Percentiles rank a stretch among this genome's conserved stretches.
These are phyloP conservation scores for Patella pellucida DNA, from an alignment of 2,888 invertebrate species.

Conservation along the genomic window DNA sequence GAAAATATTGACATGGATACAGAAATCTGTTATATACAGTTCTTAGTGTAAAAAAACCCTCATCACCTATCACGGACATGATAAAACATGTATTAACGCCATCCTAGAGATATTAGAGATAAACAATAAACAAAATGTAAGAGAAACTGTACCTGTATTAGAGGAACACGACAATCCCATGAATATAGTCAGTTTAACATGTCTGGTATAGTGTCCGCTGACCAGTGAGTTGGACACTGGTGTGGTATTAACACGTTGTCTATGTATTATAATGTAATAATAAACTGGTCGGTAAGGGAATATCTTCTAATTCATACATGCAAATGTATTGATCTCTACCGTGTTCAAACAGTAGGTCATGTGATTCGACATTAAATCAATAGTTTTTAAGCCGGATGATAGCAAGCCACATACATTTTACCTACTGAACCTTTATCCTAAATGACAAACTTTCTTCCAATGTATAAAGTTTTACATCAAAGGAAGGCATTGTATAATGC, in stretches of 20 bases:
- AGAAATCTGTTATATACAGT: too few relatives aligned
- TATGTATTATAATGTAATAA: neutral
- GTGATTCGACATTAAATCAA: constrained; percentile 14
- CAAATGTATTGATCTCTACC: neutral
- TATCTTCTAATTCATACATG: constrained; percentile 5
- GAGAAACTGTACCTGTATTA: constrained; percentile 21
- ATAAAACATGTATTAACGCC: too few relatives aligned
- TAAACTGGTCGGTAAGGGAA: neutral
- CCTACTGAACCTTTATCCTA: too few relatives aligned
- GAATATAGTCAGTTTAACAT: constrained; percentile 5
- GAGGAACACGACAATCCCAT: constrained; percentile 33
- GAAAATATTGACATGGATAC: too few relatives aligned
- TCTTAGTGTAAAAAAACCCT: too few relatives aligned
- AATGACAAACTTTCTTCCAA: too few relatives aligned
- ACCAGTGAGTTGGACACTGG: neutral
- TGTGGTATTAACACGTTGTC: too few relatives aligned
- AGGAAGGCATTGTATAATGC: too few relatives aligned
- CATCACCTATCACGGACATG: too few relatives aligned
- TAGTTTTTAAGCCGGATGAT: constrained; percentile 4
- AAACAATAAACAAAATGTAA: too few relatives aligned
- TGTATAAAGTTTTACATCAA: too few relatives aligned
- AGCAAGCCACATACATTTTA: neutral
- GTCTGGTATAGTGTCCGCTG: neutral
- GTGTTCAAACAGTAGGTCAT: constrained; percentile 20
- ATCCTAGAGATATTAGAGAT: too few relatives aligned